These are phyloP conservation scores for Brenthis ino DNA, from an alignment of 2,888 invertebrate species.

Conservation along the genomic window DNA sequence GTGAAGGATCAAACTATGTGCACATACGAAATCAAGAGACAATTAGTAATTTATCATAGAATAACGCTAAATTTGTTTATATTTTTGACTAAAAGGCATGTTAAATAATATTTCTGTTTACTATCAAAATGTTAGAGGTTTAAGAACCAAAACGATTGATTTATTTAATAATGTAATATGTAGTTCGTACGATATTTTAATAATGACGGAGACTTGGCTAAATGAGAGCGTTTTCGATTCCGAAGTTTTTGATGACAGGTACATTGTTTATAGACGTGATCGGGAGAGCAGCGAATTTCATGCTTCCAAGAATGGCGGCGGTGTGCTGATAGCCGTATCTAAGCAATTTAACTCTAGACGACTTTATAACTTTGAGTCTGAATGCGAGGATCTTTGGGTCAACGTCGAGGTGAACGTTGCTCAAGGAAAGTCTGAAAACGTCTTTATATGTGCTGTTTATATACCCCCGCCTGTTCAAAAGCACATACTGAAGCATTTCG, in stretches of 20 bases:
- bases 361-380: not conserved
- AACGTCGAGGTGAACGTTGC: not conserved
- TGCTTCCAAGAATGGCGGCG: not conserved
- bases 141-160: constrained; percentile 13
- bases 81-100: too few species aligned
- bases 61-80: not conserved
- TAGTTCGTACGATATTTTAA: too few species aligned
- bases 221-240: constrained; percentile 9
- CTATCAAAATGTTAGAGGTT: constrained; percentile 5
- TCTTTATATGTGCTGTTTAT: constrained; percentile 13
- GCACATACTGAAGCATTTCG: constrained; percentile 8
- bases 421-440: not conserved
- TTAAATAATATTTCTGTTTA: not conserved
- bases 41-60: not conserved
- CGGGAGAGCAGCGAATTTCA: constrained; percentile 7
- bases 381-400: constrained; percentile 19
- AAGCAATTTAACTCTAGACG: not conserved
- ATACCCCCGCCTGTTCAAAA: constrained; percentile 14
- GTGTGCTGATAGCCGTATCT: constrained; percentile 6
- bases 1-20: too few species aligned
- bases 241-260: constrained; percentile 2
- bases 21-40: too few species aligned
- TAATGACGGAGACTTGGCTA: too few species aligned
- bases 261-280: not conserved
- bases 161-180: too few species aligned